Base-by-base conservation (phyloP, 2,888 invertebrate genomes). In the Urechis unicinctus region DNA sequence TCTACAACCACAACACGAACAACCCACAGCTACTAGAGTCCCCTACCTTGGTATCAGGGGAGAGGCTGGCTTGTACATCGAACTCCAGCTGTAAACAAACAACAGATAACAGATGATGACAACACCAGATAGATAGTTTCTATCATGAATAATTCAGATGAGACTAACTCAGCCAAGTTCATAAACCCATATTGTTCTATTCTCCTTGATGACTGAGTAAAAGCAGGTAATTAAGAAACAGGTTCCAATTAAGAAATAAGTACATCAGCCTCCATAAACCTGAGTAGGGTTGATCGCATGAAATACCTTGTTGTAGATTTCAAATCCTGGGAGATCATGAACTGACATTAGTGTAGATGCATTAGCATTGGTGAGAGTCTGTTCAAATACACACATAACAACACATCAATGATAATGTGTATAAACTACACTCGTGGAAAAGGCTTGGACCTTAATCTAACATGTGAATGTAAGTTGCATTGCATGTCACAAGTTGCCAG, bases 311-410 rank as follows among this genome's bases (percentile, higher is more conserved):
- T 73, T 75, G 50, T 67, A 57, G 1, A 75, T 60, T 55, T 71
- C 69, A 53, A 75, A 66, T 22, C 71, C 69, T 13, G 74, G 72
- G 41, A 70, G 61, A 49, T 71, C 66, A 24, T 59, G 62, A 6
- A 69, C 65, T 31, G 68, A 68, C 41, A 63, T 66, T 36, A 73
- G 52, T 9, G 63, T 66, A 21, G 67, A 64, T n/a, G 62, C 45
- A 13, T 56, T 56, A 1, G 66, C 64, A 36, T 65, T 59, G 17
- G 66, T 65, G 46, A 74, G 36, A n/a, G 73, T 69, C 74, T 74
- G 62, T 43, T 57, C 58, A 22, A 59, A 49, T 21, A 56, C 2
- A 41, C 17, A 24, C 44, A n/a, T n/a, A n/a, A n/a, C n/a, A n/a
- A n/a, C n/a, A n/a, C n/a, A n/a, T n/a, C n/a, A n/a, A n/a, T n/a